Evolutionary conservation across 2,888 invertebrate genomes (phyloP).

Genomic region (Mythimna loreyi): DNA sequence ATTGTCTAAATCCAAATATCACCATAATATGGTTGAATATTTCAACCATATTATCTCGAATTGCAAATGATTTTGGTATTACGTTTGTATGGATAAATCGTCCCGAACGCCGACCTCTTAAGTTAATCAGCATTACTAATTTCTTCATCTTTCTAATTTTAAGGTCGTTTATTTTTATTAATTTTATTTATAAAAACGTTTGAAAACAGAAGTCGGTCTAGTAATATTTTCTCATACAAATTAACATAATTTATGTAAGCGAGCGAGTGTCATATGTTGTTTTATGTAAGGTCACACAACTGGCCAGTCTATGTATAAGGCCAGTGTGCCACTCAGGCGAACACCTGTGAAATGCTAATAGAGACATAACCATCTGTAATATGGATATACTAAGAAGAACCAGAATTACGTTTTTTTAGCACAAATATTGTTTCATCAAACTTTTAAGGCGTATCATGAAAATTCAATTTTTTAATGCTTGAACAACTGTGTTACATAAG

Average conservation of each 20-base stretch:
- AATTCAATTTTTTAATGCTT: too few relatives aligned
- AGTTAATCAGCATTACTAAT: too few relatives aligned
- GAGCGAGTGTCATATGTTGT: slow-evolving; percentile 27
- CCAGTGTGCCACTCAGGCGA: slow-evolving; percentile 13
- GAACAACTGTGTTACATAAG: too few relatives aligned
- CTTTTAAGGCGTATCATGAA: too few relatives aligned
- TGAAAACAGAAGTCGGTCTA: background rate
- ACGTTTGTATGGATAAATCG: too few relatives aligned
- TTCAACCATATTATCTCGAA: too few relatives aligned
- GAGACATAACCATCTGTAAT: background rate
- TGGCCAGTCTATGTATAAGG: slow-evolving; percentile 24
- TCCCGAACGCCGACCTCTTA: too few relatives aligned
- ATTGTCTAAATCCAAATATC: too few relatives aligned
- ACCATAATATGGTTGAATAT: too few relatives aligned
- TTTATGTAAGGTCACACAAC: slow-evolving; percentile 24
- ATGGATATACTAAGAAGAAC: background rate
- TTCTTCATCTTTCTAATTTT: too few relatives aligned
- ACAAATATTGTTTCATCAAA: background rate
- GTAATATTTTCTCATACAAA: slow-evolving; percentile 2
- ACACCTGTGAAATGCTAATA: slow-evolving; percentile 37
- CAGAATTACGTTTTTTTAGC: slow-evolving; percentile 3
- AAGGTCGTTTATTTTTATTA: background rate
- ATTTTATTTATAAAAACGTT: background rate
- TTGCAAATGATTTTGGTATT: too few relatives aligned
- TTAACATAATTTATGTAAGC: slow-evolving; percentile 31